These are phyloP conservation scores for Tachuris rubrigastra DNA, from an alignment of 2,113 vertebrate species.

Conservation along the genomic window DNA sequence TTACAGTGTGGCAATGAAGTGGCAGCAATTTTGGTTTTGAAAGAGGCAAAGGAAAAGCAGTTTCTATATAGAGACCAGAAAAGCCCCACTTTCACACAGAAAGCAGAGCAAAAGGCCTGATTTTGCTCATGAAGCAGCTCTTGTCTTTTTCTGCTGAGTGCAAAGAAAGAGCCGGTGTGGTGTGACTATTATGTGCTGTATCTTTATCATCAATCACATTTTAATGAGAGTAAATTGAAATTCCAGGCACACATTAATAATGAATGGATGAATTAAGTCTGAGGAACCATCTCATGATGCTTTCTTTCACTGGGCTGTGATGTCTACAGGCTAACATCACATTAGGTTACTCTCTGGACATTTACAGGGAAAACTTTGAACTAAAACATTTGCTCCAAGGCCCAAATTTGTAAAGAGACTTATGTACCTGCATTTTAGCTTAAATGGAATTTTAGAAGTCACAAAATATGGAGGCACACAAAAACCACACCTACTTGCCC, in stretches of 20 bases:
- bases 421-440: accelerated
- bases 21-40: not conserved
- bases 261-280: conserved; percentile 64
- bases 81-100: not conserved
- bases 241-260: conserved; percentile 71
- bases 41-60: not conserved
- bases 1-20: not conserved
- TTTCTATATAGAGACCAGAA: not conserved
- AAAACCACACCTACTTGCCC: not conserved
- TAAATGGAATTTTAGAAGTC: not conserved
- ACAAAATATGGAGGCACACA: not conserved
- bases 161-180: not conserved
- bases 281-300: conserved; percentile 46
- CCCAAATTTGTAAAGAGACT: not conserved
- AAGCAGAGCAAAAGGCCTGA: not conserved
- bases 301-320: conserved; percentile 22
- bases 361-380: not conserved
- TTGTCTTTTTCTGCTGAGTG: not conserved
- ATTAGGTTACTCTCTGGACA: not conserved
- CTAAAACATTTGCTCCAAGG: not conserved
- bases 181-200: conserved; percentile 38
- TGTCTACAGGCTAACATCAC: not conserved
- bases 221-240: conserved; percentile 69
- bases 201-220: conserved; percentile 63
- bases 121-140: not conserved